These are phyloP conservation scores for Phaedon cochleariae DNA, from an alignment of 2,888 invertebrate genomes.

Conservation along the genomic window DNA sequence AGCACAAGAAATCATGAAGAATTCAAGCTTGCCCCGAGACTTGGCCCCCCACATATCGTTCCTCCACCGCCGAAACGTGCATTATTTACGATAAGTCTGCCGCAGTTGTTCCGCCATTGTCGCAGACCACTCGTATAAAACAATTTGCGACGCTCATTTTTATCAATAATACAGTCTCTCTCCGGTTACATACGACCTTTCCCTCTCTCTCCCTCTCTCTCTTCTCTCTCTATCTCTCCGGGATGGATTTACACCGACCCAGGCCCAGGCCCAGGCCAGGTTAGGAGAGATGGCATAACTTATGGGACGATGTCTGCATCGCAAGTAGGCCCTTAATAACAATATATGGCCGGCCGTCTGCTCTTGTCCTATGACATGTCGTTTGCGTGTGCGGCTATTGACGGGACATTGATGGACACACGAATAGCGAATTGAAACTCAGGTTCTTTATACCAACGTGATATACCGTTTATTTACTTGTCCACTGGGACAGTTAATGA, in stretches of 20 bases:
- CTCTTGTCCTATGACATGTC: slow-evolving; percentile 12
- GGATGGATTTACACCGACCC: slow-evolving; percentile 43
- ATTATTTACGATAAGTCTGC: slow-evolving; percentile 58
- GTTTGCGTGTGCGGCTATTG: neutral
- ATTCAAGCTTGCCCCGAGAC: slow-evolving; percentile 4
- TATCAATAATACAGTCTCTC: slow-evolving; percentile 60
- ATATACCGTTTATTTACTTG: too few relatives aligned
- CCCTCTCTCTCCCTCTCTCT: slow-evolving; percentile 25
- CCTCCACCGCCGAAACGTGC: slow-evolving; percentile 37
- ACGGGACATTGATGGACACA: too few relatives aligned
- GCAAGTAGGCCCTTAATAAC: slow-evolving; percentile 47
- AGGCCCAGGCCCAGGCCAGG: neutral
- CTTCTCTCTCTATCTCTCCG: slow-evolving; percentile 26
- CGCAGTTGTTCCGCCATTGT: slow-evolving; percentile 47
- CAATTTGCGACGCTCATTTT: slow-evolving; percentile 61
- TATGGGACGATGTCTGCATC: slow-evolving; percentile 48
- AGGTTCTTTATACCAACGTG: too few relatives aligned
- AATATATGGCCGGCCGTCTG: slow-evolving; percentile 29
- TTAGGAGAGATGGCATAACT: slow-evolving; percentile 22
- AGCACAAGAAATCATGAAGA: too few relatives aligned
- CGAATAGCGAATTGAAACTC: too few relatives aligned
- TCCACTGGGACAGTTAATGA: too few relatives aligned
- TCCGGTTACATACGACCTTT: slow-evolving; percentile 48
- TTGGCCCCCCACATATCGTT: neutral
- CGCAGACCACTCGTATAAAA: slow-evolving; percentile 59